A percentile compares a stretch with the other conserved stretches of the same genome.
Conservation (phyloP, 2,113 vertebrate species). For the Plestiodon gilberti region DNA sequence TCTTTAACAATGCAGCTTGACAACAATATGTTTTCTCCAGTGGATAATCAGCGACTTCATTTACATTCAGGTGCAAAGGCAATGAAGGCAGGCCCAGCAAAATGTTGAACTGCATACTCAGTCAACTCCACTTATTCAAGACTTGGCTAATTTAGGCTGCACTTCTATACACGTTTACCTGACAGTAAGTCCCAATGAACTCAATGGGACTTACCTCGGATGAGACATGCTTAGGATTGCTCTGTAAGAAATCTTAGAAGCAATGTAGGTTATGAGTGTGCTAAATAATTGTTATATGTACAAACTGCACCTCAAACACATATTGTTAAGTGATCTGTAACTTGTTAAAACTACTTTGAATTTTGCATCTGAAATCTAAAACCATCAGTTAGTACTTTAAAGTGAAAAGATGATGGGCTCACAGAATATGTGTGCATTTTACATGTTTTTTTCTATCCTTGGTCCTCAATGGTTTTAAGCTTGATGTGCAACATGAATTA, state of each 20-base stretch:
- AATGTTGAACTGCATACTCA: not conserved
- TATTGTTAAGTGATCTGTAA: not conserved
- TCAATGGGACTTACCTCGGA: no score
- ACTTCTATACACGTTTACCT: no score
- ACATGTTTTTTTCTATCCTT: no score
- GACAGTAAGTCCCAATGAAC: no score
- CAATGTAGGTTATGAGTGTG: not conserved
- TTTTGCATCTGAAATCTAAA: not conserved
- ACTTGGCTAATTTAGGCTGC: not conserved
- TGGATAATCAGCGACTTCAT: not conserved
- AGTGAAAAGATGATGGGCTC: not conserved
- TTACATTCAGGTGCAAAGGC: conserved; percentile 2
- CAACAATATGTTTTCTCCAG: not conserved
- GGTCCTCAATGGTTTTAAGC: no score
- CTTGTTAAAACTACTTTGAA: not conserved
- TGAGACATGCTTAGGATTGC: no score
- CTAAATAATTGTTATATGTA: not conserved
- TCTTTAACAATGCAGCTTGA: not conserved
- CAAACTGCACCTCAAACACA: not conserved
- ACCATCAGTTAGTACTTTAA: not conserved
- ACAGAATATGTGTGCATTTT: not conserved
- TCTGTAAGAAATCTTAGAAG: not conserved
- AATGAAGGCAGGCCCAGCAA: not conserved
- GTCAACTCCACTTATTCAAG: not conserved
- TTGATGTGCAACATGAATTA: not conserved